Base-by-base conservation (phyloP, 1,140 invertebrate species). In the Sycophila sp. region DNA sequence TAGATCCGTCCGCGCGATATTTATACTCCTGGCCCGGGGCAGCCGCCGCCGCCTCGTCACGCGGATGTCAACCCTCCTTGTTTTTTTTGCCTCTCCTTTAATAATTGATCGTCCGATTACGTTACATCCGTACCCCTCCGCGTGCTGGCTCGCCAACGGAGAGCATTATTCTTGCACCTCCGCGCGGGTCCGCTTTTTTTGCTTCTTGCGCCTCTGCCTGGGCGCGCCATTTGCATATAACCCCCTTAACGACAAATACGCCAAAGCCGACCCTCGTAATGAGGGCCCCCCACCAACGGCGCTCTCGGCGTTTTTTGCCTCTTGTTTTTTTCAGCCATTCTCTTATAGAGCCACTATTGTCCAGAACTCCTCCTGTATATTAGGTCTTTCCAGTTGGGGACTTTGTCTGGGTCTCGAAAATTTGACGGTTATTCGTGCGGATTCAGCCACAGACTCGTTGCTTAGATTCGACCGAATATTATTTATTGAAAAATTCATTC, bases 101-200 rank as follows among this genome's bases (percentile, higher is more conserved):
- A 85, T 85, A 85, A 85, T 85, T 85, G 83, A 84, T 85, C 82
- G 85, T 85, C 81, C 84, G 83, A 84, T 84, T 85, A 84, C 81
- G 81, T 83, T 84, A 83, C 80, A 82, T 83, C 83, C 74, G 82
- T 80, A 81, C 77, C 79, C 69, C 73, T 72, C 69, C 65, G 38
- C 40, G 22, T 51, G 34, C 6, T 49, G 38, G 67, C 75, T 75
- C 69, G 64, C 53, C 62, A 11, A 19, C 22, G n/a, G 42, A 2
- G 38, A 40, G 75, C 69, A 77, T 78, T 79, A 77, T 77, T 77
- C 75, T 56, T 73, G 67, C 73, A 71, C 75, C 76, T 26, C 11
- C 15, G 19, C 6, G 30, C 19, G 11, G 36, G 19, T 19, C 10
- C 34, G 36, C 45, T 4, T 62, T 38, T 53, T 8, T 45, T 82